phyloP scores from a whole-genome alignment of 2,797 vertebrate species.

The Australoheros facetus region DNA sequence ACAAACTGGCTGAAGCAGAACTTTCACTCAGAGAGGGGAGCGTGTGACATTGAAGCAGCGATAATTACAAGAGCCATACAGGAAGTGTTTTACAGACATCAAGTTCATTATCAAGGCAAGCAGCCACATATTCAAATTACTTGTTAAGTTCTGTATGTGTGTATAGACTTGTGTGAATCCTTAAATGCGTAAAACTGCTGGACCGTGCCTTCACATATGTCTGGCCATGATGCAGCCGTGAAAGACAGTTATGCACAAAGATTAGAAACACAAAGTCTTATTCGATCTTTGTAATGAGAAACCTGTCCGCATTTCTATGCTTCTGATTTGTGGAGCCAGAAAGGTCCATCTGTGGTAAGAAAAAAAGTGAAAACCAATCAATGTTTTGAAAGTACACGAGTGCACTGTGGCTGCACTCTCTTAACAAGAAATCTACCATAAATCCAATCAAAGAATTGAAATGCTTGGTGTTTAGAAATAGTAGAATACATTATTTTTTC shows the following conservation, averaged over 20 bases:
- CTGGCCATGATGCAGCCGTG: slow-evolving; percentile 32
- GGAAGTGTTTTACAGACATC: slow-evolving; percentile 5
- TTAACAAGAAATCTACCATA: not conserved
- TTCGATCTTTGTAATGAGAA: slow-evolving; percentile 35
- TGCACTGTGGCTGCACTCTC: not conserved
- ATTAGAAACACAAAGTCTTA: slow-evolving; percentile 34
- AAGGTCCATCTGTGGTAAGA: not conserved
- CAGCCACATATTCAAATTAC: slow-evolving; percentile 17
- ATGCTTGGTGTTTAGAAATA: not conserved
- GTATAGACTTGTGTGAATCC: slow-evolving; percentile 20
- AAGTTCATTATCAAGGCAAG: slow-evolving; percentile 28
- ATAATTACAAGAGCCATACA: not conserved
- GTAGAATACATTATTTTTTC: not conserved
- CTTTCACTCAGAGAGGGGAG: not conserved
- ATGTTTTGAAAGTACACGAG: not conserved
- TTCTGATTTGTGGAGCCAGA: slow-evolving; percentile 1
- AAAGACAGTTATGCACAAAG: slow-evolving; percentile 50
- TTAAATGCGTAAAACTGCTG: slow-evolving; percentile 38
- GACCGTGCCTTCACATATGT: slow-evolving; percentile 43
- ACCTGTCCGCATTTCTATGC: not conserved
- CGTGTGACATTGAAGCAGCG: not conserved
- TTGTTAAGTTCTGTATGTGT: slow-evolving; percentile 12
- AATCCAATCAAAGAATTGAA: not conserved
- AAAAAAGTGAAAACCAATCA: not conserved
- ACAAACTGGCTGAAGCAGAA: not conserved